Evolutionary conservation across 2,797 vertebrate species (phyloP).

Genomic region (Gambelia wislizenii): DNA sequence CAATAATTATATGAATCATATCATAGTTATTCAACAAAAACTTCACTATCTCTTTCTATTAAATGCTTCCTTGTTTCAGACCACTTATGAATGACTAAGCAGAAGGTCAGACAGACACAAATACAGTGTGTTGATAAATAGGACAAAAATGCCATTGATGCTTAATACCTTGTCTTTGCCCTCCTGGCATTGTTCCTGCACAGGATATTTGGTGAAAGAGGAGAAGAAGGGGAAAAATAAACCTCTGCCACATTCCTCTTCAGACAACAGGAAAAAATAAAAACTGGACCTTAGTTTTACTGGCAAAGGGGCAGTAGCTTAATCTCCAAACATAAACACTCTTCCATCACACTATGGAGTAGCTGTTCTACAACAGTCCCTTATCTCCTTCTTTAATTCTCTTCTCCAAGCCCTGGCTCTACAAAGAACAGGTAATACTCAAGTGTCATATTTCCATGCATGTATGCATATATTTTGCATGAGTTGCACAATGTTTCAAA

Average conservation of each 20-base stretch:
- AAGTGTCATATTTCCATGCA: not conserved
- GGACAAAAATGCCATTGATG: slow-evolving; percentile 20
- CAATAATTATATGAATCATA: slow-evolving; percentile 35
- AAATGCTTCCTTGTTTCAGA: slow-evolving; percentile 33
- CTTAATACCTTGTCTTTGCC: slow-evolving; percentile 7
- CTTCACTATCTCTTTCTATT: slow-evolving; percentile 28
- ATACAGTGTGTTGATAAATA: slow-evolving; percentile 4
- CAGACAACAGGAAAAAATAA: not conserved
- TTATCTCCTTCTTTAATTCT: not conserved
- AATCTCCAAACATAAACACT: not conserved
- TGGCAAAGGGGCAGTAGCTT: not conserved
- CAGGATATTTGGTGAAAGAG: not conserved
- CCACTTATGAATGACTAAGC: slow-evolving; percentile 34
- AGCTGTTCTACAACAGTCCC: too few relatives aligned
- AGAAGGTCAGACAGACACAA: slow-evolving; percentile 10
- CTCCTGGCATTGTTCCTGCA: not conserved
- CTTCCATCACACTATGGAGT: not conserved
- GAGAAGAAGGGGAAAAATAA: not conserved
- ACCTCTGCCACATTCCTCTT: not conserved
- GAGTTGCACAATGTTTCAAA: too few relatives aligned
- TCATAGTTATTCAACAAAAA: slow-evolving; percentile 40
- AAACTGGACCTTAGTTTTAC: not conserved
- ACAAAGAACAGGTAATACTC: not conserved
- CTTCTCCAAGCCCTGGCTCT: not conserved
- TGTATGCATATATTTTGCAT: not conserved